Percentiles rank a stretch among this genome's conserved stretches.
Conservation (phyloP, 1,140 invertebrate genomes). For the Drosophila carrolli region DNA sequence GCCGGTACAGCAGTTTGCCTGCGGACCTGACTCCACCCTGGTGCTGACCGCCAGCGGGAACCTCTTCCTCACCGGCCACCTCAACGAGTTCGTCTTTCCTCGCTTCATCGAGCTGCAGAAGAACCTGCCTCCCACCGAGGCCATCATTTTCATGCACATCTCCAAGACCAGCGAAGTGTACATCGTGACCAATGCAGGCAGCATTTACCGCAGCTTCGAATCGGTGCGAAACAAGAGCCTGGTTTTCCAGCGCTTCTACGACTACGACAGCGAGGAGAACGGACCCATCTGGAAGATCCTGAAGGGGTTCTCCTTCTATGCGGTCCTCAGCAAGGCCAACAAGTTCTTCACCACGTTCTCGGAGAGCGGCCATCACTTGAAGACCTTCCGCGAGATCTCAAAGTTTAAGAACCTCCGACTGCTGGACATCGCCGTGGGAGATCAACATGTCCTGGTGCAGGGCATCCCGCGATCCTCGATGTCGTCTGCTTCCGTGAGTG, state of each 20-base stretch:
- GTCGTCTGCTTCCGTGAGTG: slow-evolving; percentile 50
- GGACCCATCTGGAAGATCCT: slow-evolving; percentile 83
- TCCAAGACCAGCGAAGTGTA: slow-evolving; percentile 83
- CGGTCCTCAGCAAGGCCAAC: slow-evolving; percentile 79
- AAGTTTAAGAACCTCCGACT: slow-evolving; percentile 81
- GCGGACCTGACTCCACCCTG: slow-evolving; percentile 75
- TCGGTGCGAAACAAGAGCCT: slow-evolving; percentile 77
- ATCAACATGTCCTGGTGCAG: slow-evolving; percentile 80
- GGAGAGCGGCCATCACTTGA: slow-evolving; percentile 82
- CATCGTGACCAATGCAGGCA: slow-evolving; percentile 80
- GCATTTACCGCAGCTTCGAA: slow-evolving; percentile 79
- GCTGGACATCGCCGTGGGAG: slow-evolving; percentile 79
- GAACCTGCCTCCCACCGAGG: slow-evolving; percentile 73
- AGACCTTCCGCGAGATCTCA: slow-evolving; percentile 84
- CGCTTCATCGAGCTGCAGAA: slow-evolving; percentile 80
- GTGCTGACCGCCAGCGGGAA: slow-evolving; percentile 77
- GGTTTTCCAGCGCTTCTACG: slow-evolving; percentile 81
- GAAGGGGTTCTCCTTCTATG: slow-evolving; percentile 78
- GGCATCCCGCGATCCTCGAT: slow-evolving; percentile 72
- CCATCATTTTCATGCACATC: slow-evolving; percentile 83
- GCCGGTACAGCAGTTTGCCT: slow-evolving; percentile 69
- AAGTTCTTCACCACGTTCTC: slow-evolving; percentile 84
- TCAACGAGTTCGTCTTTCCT: slow-evolving; percentile 81
- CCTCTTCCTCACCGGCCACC: slow-evolving; percentile 72
- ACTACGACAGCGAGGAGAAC: slow-evolving; percentile 83